Evolutionary conservation across 2,888 invertebrate species (phyloP).

Genomic region (Choristoneura rosaceana): DNA sequence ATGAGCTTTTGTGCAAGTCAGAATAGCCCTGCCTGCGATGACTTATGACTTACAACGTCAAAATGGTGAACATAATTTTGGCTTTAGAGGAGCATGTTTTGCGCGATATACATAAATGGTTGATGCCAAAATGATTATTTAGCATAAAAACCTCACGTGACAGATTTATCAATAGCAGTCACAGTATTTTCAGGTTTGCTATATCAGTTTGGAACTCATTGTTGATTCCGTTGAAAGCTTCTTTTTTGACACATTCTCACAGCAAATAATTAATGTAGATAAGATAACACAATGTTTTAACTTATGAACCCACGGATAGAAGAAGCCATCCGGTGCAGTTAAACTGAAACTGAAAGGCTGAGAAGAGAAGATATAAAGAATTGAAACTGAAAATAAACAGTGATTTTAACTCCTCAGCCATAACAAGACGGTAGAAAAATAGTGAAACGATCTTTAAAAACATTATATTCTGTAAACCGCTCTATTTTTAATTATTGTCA

Average conservation of each 20-base stretch:
- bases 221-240: too few species aligned
- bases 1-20: conserved; percentile 14
- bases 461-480: too few species aligned
- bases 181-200: background rate
- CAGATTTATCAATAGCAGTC: background rate
- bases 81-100: background rate
- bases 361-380: background rate
- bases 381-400: background rate
- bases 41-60: conserved; percentile 9
- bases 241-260: too few species aligned
- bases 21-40: conserved; percentile 13
- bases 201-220: too few species aligned
- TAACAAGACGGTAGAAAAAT: background rate
- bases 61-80: background rate
- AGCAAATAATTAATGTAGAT: too few species aligned
- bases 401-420: background rate
- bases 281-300: background rate
- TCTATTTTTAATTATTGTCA: background rate
- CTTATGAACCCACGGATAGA: background rate
- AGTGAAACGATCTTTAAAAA: too few species aligned
- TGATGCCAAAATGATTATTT: background rate
- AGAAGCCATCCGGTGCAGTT: background rate
- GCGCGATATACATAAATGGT: background rate
- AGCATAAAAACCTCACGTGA: background rate
- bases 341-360: background rate